phyloP scores from a whole-genome alignment of 1,140 invertebrate genomes.

The Chionoecetes opilio region DNA sequence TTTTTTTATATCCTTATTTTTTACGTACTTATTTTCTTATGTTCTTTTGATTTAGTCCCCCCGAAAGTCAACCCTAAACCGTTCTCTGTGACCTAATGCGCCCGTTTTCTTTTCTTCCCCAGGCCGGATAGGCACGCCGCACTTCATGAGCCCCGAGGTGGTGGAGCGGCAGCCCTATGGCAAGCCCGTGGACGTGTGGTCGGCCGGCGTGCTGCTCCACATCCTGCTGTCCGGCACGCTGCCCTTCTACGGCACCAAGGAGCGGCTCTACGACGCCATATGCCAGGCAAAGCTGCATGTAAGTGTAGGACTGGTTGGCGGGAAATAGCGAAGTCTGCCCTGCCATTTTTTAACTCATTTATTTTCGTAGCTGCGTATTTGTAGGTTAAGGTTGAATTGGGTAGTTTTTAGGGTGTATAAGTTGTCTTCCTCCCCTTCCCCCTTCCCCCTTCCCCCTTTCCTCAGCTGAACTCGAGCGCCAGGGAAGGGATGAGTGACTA shows the following conservation, averaged over 20 bases:
- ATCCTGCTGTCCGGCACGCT: conserved; percentile 96
- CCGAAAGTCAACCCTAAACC: not conserved
- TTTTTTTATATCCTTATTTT: no score
- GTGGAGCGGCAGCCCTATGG: conserved; percentile 95
- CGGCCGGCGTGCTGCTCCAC: conserved; percentile 96
- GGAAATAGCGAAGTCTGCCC: conserved; percentile 1
- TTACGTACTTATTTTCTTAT: not conserved
- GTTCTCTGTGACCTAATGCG: not conserved
- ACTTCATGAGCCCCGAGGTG: conserved; percentile 99
- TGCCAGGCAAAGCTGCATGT: conserved; percentile 93
- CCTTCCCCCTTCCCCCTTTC: conserved; percentile 32
- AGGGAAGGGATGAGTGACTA: conserved; percentile 96
- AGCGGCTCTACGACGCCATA: conserved; percentile 95
- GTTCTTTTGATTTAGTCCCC: not conserved
- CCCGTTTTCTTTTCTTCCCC: conserved; percentile 80
- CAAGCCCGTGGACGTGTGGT: conserved; percentile 98
- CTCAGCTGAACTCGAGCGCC: conserved; percentile 87
- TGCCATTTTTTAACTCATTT: not conserved
- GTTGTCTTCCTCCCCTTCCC: not conserved
- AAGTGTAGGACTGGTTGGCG: conserved; percentile 83
- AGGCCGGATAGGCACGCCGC: conserved; percentile 97
- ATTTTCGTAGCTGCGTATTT: no score
- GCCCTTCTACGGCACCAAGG: conserved; percentile 97
- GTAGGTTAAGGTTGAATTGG: no score
- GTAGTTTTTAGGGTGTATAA: no score